These are phyloP conservation scores for Orthosia incerta DNA, from an alignment of 2,888 invertebrate species.

Conservation along the genomic window DNA sequence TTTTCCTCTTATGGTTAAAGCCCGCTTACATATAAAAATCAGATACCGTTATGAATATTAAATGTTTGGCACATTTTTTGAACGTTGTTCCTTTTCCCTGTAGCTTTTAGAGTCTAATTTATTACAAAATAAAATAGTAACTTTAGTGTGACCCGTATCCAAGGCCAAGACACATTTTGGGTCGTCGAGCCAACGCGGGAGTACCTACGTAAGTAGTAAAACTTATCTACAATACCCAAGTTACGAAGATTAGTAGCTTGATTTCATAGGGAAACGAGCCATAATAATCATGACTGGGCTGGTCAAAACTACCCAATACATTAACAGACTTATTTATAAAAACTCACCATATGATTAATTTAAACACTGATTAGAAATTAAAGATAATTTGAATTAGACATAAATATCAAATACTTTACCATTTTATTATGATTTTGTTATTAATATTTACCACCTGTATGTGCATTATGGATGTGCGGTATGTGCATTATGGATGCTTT, in stretches of 20 bases:
- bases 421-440: too few relatives aligned
- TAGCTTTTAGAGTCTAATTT: background rate
- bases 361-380: too few relatives aligned
- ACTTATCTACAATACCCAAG: background rate
- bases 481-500: too few relatives aligned
- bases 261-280: background rate
- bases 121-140: background rate
- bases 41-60: conserved; percentile 11
- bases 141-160: background rate
- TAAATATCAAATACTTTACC: too few relatives aligned
- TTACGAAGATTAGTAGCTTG: background rate
- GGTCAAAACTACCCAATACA: background rate
- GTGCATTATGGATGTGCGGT: too few relatives aligned
- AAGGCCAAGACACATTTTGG: background rate
- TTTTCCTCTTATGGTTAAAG: conserved; percentile 24
- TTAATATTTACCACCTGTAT: too few relatives aligned
- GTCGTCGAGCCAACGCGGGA: background rate
- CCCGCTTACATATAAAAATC: background rate
- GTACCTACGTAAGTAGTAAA: background rate
- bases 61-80: background rate
- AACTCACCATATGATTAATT: background rate
- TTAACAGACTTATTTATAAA: background rate
- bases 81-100: background rate
- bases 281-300: background rate
- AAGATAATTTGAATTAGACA: too few relatives aligned